Evolutionary conservation across 2,888 invertebrate genomes (phyloP).

Genomic region (Steinernema carpocapsae): DNA sequence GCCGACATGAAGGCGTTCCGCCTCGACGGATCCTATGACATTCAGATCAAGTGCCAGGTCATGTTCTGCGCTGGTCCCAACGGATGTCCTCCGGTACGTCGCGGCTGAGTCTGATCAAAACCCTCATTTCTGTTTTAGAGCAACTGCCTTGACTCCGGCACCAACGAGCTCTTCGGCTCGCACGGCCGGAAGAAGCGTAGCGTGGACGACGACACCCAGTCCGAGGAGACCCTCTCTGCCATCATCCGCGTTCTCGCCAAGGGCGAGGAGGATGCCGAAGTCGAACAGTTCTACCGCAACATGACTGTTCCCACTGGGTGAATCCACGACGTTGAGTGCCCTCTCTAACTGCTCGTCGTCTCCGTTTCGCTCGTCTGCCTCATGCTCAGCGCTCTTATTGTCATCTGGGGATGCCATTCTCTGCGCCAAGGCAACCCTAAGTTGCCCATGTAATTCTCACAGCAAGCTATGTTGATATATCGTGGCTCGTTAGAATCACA

Average conservation of each 20-base stretch:
- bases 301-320: constrained; percentile 1
- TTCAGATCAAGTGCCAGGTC: constrained; percentile 68
- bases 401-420: constrained; percentile 67
- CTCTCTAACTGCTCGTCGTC: constrained; percentile 50
- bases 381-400: constrained; percentile 66
- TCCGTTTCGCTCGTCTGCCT: constrained; percentile 66
- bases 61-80: constrained; percentile 70
- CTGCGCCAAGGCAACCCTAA: constrained; percentile 38
- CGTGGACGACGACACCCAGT: constrained; percentile 48
- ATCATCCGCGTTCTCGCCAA: constrained; percentile 68
- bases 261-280: constrained; percentile 66
- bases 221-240: constrained; percentile 67
- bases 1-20: constrained; percentile 69
- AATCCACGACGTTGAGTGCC: not conserved
- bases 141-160: constrained; percentile 69
- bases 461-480: constrained; percentile 1
- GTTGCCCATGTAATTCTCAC: constrained; percentile 31
- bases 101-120: not conserved
- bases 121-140: constrained; percentile 50
- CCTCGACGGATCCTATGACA: constrained; percentile 68
- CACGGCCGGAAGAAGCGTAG: constrained; percentile 68
- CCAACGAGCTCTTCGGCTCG: constrained; percentile 68
- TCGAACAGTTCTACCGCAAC: constrained; percentile 49
- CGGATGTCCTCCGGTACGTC: constrained; percentile 67
- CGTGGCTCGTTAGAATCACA: constrained; percentile 25